phyloP scores from a whole-genome alignment of 1,140 invertebrate species.

The Drosophila suzukii region DNA sequence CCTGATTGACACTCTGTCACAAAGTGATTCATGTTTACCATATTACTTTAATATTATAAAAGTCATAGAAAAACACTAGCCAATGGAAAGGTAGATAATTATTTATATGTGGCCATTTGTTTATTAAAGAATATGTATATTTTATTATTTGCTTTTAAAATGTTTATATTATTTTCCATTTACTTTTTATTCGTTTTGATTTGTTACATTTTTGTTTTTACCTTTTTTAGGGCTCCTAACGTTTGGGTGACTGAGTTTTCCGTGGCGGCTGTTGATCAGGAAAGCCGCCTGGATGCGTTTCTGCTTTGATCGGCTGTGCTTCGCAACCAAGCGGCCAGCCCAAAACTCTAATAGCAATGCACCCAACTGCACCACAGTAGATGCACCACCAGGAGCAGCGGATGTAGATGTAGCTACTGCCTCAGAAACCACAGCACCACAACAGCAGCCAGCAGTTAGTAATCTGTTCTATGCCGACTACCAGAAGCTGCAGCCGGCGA shows the following conservation, averaged over 20 bases:
- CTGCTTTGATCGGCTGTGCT: conserved; percentile 94
- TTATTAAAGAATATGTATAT: background rate
- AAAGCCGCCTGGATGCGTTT: conserved; percentile 92
- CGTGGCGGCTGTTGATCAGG: conserved; percentile 66
- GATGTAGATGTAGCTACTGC: conserved; percentile 9
- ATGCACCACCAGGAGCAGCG: conserved; percentile 30
- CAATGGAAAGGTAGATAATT: background rate
- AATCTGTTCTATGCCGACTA: conserved; percentile 69
- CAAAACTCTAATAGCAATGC: conserved; percentile 75
- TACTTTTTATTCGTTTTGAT: background rate
- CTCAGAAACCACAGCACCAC: conserved; percentile 10
- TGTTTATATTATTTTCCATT: background rate
- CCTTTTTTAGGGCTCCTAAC: conserved; percentile 49
- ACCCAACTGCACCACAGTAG: conserved; percentile 25
- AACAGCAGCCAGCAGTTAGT: conserved; percentile 16
- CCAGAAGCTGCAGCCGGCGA: conserved; percentile 72
- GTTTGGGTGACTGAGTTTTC: conserved; percentile 40
- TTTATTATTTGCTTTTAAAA: background rate
- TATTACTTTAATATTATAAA: background rate
- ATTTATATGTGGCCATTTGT: background rate
- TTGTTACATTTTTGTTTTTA: background rate
- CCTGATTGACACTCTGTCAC: conserved; percentile 17
- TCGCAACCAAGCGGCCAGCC: conserved; percentile 92
- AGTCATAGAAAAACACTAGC: background rate
- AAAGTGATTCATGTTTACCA: conserved; percentile 1